Evolutionary conservation across 2,113 vertebrate genomes (phyloP).

Genomic region (Dromaius novaehollandiae): DNA sequence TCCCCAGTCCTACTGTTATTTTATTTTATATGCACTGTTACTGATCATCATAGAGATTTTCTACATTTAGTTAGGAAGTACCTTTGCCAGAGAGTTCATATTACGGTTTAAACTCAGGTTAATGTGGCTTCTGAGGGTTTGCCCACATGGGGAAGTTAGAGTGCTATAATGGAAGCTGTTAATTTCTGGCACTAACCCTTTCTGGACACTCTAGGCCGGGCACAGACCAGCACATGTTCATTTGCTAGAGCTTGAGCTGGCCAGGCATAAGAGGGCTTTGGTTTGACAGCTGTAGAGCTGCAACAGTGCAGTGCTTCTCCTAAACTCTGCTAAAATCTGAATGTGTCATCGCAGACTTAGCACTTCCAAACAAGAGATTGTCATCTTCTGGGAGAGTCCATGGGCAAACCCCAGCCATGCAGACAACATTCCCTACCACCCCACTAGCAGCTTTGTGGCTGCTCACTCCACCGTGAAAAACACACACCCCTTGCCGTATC

Average conservation of each 20-base stretch:
- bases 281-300: background rate
- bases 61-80: slow-evolving; percentile 24
- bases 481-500: accelerated
- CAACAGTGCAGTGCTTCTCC: accelerated
- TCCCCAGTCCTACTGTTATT: slow-evolving; percentile 61
- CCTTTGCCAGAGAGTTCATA: slow-evolving; percentile 61
- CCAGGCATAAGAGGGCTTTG: accelerated
- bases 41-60: slow-evolving; percentile 48
- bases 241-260: background rate
- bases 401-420: accelerated
- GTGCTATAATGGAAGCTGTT: slow-evolving; percentile 7
- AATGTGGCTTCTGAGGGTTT: slow-evolving; percentile 37
- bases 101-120: slow-evolving; percentile 19
- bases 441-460: background rate
- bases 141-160: background rate
- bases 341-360: background rate
- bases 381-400: background rate
- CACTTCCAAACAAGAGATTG: background rate
- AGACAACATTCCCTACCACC: background rate
- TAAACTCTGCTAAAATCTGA: background rate
- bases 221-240: accelerated
- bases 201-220: background rate
- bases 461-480: background rate
- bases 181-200: background rate
- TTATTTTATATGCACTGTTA: slow-evolving; percentile 60